A percentile compares a stretch with the other conserved stretches of the same genome.
Evolutionary conservation across 2,888 invertebrate genomes (phyloP).

Genomic region (Mesorhabditis belari): DNA sequence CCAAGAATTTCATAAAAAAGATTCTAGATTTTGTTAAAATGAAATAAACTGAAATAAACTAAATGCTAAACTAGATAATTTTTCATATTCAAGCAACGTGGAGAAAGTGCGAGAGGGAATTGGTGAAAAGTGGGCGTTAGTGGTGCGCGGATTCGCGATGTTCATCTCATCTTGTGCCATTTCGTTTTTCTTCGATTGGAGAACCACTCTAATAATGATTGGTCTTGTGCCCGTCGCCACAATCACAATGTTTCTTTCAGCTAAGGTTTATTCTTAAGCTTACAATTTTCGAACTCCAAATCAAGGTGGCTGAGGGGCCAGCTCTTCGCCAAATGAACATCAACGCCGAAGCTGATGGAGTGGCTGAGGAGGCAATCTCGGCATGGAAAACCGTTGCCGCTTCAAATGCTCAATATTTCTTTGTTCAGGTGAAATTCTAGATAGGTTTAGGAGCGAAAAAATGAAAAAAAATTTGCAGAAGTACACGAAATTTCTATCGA

Average conservation of each 20-base stretch:
- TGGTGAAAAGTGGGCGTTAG: slow-evolving; percentile 25
- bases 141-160: slow-evolving; percentile 28
- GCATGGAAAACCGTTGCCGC: slow-evolving; percentile 21
- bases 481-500: background rate
- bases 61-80: too few species aligned
- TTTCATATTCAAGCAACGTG: slow-evolving; percentile 15
- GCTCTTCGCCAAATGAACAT: slow-evolving; percentile 5
- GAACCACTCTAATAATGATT: background rate
- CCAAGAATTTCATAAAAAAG: too few species aligned
- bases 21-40: too few species aligned
- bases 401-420: slow-evolving; percentile 27
- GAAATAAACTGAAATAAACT: too few species aligned
- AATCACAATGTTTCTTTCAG: background rate
- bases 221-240: background rate
- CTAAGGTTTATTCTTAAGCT: background rate
- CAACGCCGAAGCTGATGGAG: background rate
- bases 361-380: slow-evolving; percentile 2
- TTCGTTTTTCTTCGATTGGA: background rate
- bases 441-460: background rate
- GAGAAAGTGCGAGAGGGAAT: slow-evolving; percentile 22
- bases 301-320: slow-evolving; percentile 8
- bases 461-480: slow-evolving; percentile 2
- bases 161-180: slow-evolving; percentile 17
- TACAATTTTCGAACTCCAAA: too few species aligned
- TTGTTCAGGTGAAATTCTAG: slow-evolving; percentile 20